Percentiles rank a stretch among this genome's conserved stretches.
These are phyloP conservation scores for Gavia stellata DNA, from an alignment of 2,113 vertebrate genomes.

Conservation along the genomic window DNA sequence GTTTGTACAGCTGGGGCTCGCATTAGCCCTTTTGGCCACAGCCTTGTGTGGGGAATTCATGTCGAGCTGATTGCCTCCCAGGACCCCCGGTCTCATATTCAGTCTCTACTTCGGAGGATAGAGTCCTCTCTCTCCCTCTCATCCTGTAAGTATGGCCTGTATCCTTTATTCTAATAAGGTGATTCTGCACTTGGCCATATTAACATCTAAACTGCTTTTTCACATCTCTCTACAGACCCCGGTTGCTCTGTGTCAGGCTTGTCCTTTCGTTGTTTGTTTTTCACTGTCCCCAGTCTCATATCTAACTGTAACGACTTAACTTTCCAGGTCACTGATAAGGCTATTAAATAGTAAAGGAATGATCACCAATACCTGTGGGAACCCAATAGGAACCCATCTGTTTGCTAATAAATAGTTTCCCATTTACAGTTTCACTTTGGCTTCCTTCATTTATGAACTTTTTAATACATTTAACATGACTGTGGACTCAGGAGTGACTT, in stretches of 20 bases:
- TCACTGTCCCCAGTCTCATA: neutral
- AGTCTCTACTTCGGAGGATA: conserved; percentile 49
- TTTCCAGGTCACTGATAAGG: neutral
- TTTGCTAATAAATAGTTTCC: neutral
- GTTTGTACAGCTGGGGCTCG: conserved; percentile 34
- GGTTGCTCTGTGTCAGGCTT: neutral
- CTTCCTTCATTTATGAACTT: neutral
- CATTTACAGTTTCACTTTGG: neutral
- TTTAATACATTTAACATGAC: neutral
- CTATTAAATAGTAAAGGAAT: neutral
- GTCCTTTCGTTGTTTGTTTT: neutral
- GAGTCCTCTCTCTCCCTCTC: conserved; percentile 65
- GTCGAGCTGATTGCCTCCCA: conserved; percentile 30
- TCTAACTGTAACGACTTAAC: neutral
- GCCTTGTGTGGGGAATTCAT: conserved; percentile 34
- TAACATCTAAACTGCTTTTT: neutral
- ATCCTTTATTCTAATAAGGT: neutral
- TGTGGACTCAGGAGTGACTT: neutral
- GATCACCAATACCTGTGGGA: neutral
- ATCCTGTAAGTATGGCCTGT: conserved; percentile 43
- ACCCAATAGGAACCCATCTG: neutral
- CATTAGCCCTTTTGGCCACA: conserved; percentile 41
- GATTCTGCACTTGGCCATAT: neutral
- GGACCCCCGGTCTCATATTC: conserved; percentile 13
- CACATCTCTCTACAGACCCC: neutral